Base-by-base conservation (phyloP, 2,888 invertebrate genomes). In the Pristionchus mayeri region DNA sequence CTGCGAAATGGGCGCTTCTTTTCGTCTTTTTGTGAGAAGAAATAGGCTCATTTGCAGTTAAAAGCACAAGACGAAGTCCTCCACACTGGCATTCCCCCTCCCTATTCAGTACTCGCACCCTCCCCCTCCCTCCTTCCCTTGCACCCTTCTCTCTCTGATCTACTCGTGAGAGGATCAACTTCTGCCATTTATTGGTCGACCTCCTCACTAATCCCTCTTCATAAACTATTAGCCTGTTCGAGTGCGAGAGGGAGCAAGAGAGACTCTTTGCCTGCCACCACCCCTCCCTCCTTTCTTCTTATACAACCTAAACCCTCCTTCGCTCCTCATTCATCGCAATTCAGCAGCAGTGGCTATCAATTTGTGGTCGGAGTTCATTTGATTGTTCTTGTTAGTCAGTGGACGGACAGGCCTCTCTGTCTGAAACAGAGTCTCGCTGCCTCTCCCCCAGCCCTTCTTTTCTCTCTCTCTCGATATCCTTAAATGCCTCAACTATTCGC, bases 21-120 rank as follows among this genome's bases (percentile, higher is more conserved):
- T 67, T 48, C 50, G 27, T 78, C 76, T 50, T 78, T 50, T 50
- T 78, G 80, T 37, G 80, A 63, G 81, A 82, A 82, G 60, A 82
- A 82, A 82, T 48, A 82, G 63, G 81, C 81, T 82, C 81, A 82
- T 82, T 82, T 82, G 81, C 81, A 82, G 81, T 82, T 82, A 82
- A 82, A 50, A 63, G 60, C 63, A 40, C 40, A 57, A 54, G 80
- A 24, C 30, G 78, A 79, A 75, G 75, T 75, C 40, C 75, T 75
- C 40, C 37, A 37, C 50, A 24, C 76, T 44, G 50, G 13, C 80
- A 80, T 57, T 57, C 80, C 30, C 30, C 52, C 80, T 30, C 50
- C 21, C 76, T 48, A 48, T 48, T 48, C 76, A 48, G 30, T 50
- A 50, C 27, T 48, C 24, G 44, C n/a, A 16, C n/a, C 16, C n/a